Evolutionary conservation across 2,888 invertebrate species (phyloP), one percentile per base, ranked within the genome.

Genomic region (Lordiphosa fenestrarum): DNA sequence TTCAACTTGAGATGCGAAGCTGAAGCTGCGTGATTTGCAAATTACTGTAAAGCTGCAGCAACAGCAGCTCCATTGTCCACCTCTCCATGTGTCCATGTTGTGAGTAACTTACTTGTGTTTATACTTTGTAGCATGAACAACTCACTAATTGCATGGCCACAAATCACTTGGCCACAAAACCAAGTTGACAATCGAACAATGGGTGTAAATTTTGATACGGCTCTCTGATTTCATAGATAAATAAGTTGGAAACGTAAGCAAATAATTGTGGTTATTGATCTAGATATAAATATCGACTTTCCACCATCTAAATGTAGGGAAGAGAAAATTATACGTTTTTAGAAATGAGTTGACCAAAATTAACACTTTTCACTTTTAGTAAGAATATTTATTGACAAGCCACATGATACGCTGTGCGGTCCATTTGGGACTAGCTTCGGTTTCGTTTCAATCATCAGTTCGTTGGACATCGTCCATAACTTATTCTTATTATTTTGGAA

Each of bases 21-120:
- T 44, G 44, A 78, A 74, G 74, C 73, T 73, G 82, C 80, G 83
- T 81, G 85, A 84, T 81, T 84, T 84, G 85, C 81, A 81, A 81
- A 81, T 84, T 82, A 81, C 60, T 57, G 53, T 58, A 38, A 23
- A 58, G 53, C 50, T 47, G 58, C 33, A 49, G 19, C 19, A 15
- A 15, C 19, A 19, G 50, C 63, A 63, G 47, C 49, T 38, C 38
- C 64, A 64, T 60, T 46, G 49, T 50, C 53, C 12, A 38, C 12
- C 25, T 15, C 7, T 50, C 52, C 53, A 44, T 42, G 25, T 44
- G 50, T 40, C 47, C 64, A 50, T 49, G 64, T 63, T 62, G 12
- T 36, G 54, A 63, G 55, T 52, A 57, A 65, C 65, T 65, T 64
- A 64, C 65, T 48, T 56, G 46, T 58, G 66, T 57, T 53, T 53